Percentiles rank a stretch among this genome's conserved stretches.
These are phyloP conservation scores for Drosophila insularis DNA, from an alignment of 1,140 invertebrate genomes.

Conservation along the genomic window DNA sequence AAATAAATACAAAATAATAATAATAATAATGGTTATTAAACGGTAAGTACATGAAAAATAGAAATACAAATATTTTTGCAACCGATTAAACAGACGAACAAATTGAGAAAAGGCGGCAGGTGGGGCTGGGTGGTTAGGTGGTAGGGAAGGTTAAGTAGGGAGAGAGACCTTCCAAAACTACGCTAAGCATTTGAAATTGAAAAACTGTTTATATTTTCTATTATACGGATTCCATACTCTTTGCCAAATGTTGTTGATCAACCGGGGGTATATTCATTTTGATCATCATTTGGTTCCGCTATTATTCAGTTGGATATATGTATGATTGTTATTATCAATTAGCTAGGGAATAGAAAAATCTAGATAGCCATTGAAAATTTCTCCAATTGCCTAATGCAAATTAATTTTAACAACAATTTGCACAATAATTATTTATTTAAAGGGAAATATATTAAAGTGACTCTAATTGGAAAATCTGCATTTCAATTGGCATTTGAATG, in stretches of 20 bases:
- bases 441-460: constrained; percentile 14
- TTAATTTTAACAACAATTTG: constrained; percentile 70
- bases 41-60: constrained; percentile 64
- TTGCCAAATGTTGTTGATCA: neutral
- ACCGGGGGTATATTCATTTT: neutral
- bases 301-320: too few relatives aligned
- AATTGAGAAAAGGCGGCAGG: constrained; percentile 17
- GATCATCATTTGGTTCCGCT: too few relatives aligned
- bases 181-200: neutral
- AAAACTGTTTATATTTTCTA: constrained; percentile 48
- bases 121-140: constrained; percentile 5
- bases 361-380: too few relatives aligned
- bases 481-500: constrained; percentile 4
- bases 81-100: constrained; percentile 52
- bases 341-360: neutral
- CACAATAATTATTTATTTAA: constrained; percentile 63
- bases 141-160: neutral
- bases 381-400: constrained; percentile 34
- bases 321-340: too few relatives aligned
- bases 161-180: constrained; percentile 5
- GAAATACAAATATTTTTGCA: constrained; percentile 70
- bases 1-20: constrained; percentile 17
- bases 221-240: constrained; percentile 24
- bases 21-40: constrained; percentile 47
- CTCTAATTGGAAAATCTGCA: constrained; percentile 9